Percentiles rank a stretch among this genome's conserved stretches.
These are phyloP conservation scores for Hydrozoanthus gracilis DNA, from an alignment of 92 coral and sea anemone genomes.

Conservation along the genomic window DNA sequence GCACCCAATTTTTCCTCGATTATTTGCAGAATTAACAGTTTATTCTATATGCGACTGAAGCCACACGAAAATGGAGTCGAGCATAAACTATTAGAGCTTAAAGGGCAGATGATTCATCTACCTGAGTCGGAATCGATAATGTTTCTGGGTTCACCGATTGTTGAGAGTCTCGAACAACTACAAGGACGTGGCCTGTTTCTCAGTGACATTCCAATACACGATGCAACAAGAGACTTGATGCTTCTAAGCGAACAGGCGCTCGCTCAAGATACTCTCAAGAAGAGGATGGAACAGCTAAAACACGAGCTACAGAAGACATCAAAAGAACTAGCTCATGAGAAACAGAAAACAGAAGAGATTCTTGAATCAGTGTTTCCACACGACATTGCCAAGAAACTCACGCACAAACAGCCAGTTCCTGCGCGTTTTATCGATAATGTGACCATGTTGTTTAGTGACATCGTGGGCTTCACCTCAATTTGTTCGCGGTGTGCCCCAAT, in stretches of 20 bases:
- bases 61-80: slow-evolving; percentile 50
- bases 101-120: slow-evolving; percentile 89
- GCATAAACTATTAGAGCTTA: slow-evolving; percentile 66
- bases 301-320: slow-evolving; percentile 79
- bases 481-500: slow-evolving; percentile 87
- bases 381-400: slow-evolving; percentile 83
- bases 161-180: slow-evolving; percentile 80
- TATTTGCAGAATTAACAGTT: slow-evolving; percentile 72
- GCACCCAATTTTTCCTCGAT: slow-evolving; percentile 69
- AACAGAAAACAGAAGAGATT: slow-evolving; percentile 85
- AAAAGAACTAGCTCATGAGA: slow-evolving; percentile 78
- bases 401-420: slow-evolving; percentile 80
- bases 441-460: slow-evolving; percentile 89
- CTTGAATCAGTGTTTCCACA: slow-evolving; percentile 86
- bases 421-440: slow-evolving; percentile 84
- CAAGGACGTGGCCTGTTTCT: slow-evolving; percentile 82
- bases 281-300: slow-evolving; percentile 81
- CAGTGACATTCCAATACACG: slow-evolving; percentile 92
- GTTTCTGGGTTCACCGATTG: slow-evolving; percentile 88
- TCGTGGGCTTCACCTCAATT: slow-evolving; percentile 91
- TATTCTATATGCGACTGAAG: slow-evolving; percentile 72
- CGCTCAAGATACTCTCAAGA: slow-evolving; percentile 86
- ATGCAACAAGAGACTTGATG: slow-evolving; percentile 87
- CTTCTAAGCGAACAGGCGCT: slow-evolving; percentile 90
- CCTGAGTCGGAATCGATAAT: slow-evolving; percentile 81